phyloP scores from a whole-genome alignment of 1,140 invertebrate genomes.

The Tyrophagus putrescentiae region DNA sequence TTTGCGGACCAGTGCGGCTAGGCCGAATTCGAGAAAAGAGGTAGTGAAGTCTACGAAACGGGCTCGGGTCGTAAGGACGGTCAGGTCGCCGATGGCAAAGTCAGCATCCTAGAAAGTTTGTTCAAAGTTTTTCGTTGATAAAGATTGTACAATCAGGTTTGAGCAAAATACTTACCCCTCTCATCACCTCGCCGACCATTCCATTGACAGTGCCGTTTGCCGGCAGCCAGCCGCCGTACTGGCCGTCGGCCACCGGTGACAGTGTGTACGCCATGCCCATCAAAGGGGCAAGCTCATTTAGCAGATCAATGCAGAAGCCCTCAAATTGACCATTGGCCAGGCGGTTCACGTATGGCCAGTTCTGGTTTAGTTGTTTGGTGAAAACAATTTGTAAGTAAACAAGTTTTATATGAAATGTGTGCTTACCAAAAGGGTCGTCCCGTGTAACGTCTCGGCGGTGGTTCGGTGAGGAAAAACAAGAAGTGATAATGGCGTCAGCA shows the following conservation, averaged over 20 bases:
- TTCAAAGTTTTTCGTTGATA: neutral
- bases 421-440: conserved; percentile 11
- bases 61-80: conserved; percentile 9
- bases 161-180: conserved; percentile 32
- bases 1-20: conserved; percentile 4
- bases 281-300: conserved; percentile 12
- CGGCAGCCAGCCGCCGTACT: conserved; percentile 47
- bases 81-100: conserved; percentile 20
- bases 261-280: conserved; percentile 11
- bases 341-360: conserved; percentile 15
- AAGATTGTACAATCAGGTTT: neutral
- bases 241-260: conserved; percentile 38
- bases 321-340: conserved; percentile 16
- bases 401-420: neutral
- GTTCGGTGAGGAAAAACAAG: too few species aligned
- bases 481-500: too few species aligned
- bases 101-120: conserved; percentile 9
- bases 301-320: conserved; percentile 19
- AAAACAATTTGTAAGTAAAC: neutral
- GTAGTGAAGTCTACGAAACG: conserved; percentile 14
- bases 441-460: neutral
- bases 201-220: conserved; percentile 56
- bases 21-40: conserved; percentile 15
- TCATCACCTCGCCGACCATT: conserved; percentile 64
- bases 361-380: neutral